Evolutionary conservation across 2,888 invertebrate genomes (phyloP), one percentile per base, ranked within the genome.

Genomic region (Eutolmus rufibarbis): DNA sequence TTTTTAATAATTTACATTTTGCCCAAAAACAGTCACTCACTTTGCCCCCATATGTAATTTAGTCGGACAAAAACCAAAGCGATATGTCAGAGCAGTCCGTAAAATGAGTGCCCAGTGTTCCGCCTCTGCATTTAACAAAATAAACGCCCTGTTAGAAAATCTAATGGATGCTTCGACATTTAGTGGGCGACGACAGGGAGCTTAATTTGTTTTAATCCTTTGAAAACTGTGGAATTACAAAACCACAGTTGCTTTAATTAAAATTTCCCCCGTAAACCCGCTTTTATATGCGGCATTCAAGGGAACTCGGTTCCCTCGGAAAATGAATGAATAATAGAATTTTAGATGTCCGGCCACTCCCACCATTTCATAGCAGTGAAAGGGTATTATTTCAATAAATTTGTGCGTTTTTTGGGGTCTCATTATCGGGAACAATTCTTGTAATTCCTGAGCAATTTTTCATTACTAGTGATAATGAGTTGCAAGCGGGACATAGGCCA

Each of bases 201-300:
- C 51, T 79, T 79, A 79, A 79, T 79, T 79, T 79, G 79, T 79
- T 79, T 79, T 79, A 79, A 79, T 79, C 79, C 79, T 46, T 79
- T 51, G 79, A 79, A 79, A 31, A 79, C 31, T 79, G 51, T 51
- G 79, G 79, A 46, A 51, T 79, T 79, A 51, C 16, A 19, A 16
- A 28, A 51, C 78, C 79, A 31, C 79, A 79, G 79, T 79, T 79
- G 79, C 79, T 79, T 79, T 79, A 79, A 79, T 79, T 79, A 79
- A 79, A 79, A 79, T 79, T 31, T 79, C 51, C 23, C 43, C 43
- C 43, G 14, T 7, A 46, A 46, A 43, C 9, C 34, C 28, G 34
- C 37, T n/a, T 76, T 34, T 31, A 31, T 28, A 46, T 40, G 40
- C 19, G 14, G 28, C 51, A 46, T 46, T 79, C 40, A 40, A 40